Evolutionary conservation across 1,140 invertebrate species (phyloP).

Genomic region (silkworm (Bombyx mori)): ASM3026992v2 NC_085107.1:8062501-8063000

Average conservation of each 20-base stretch:
- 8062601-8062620: conserved; percentile 14
- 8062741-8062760: conserved; percentile 21
- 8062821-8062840: too few relatives aligned
- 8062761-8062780: too few relatives aligned
- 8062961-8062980: too few relatives aligned
- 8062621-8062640: conserved; percentile 14
- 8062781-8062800: too few relatives aligned
- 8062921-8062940: too few relatives aligned
- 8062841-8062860: too few relatives aligned
- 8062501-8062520: conserved; percentile 11
- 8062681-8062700: conserved; percentile 12
- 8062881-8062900: too few relatives aligned
- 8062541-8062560: conserved; percentile 11
- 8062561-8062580: conserved; percentile 18
- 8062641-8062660: conserved; percentile 17
- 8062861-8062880: too few relatives aligned
- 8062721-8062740: conserved; percentile 11
- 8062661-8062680: conserved; percentile 14
- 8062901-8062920: too few relatives aligned
- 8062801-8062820: too few relatives aligned
- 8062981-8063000: too few relatives aligned
- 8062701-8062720: conserved; percentile 19
- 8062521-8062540: conserved; percentile 12
- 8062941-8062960: too few relatives aligned
- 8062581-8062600: conserved; percentile 12